Evolutionary conservation across 1,140 invertebrate species (phyloP).

Genomic region (Ceratoteleas bidentatus): DNA sequence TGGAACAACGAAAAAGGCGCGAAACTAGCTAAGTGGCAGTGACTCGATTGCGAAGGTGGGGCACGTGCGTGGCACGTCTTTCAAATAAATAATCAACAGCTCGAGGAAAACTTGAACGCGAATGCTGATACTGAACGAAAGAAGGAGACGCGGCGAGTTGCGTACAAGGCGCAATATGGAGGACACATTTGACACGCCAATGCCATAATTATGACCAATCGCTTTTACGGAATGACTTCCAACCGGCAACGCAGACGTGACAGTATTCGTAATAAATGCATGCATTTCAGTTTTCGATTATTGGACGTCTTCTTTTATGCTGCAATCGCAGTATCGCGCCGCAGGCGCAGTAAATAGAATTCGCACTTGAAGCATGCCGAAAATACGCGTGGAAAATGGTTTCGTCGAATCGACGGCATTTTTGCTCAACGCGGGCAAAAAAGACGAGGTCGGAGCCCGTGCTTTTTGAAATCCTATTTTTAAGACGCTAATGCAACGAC

Average conservation of each 20-base stretch:
- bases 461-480: conserved; percentile 64
- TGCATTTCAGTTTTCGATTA: conserved; percentile 42
- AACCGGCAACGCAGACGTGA: conserved; percentile 52
- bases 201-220: conserved; percentile 70
- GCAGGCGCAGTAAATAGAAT: conserved; percentile 51
- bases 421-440: conserved; percentile 53
- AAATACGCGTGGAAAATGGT: conserved; percentile 65
- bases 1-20: conserved; percentile 72
- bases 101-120: conserved; percentile 39
- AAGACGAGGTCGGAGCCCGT: conserved; percentile 26
- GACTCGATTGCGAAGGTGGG: conserved; percentile 69
- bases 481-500: conserved; percentile 51
- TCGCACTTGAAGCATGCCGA: conserved; percentile 48
- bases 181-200: conserved; percentile 67
- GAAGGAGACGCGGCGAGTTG: conserved; percentile 39
- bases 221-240: conserved; percentile 53
- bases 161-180: conserved; percentile 56
- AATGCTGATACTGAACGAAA: conserved; percentile 13
- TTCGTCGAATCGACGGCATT: conserved; percentile 63
- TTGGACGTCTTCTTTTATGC: conserved; percentile 40
- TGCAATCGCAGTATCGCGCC: conserved; percentile 14
- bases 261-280: conserved; percentile 25
- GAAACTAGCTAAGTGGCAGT: conserved; percentile 54
- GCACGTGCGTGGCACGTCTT: conserved; percentile 70
- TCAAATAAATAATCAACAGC: conserved; percentile 70